Conservation (phyloP, 1,140 invertebrate genomes). For the Ridgeia piscesae region DNA sequence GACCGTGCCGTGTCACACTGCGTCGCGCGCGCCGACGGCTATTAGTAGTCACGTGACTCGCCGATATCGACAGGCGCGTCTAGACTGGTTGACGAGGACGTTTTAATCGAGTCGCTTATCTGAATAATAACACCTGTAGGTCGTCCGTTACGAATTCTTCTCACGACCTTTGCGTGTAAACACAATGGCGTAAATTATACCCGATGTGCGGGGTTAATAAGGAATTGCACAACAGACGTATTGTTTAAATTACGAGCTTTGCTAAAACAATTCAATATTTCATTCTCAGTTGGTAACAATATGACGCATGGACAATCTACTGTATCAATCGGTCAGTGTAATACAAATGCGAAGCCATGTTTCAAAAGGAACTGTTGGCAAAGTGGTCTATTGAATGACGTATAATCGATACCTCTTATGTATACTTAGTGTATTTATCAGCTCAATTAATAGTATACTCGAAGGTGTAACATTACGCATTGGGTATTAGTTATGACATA, state of each 20-base stretch:
- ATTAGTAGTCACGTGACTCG: not conserved
- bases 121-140: not conserved
- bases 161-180: not conserved
- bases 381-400: not conserved
- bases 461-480: no score
- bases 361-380: not conserved
- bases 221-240: no score
- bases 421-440: not conserved
- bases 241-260: not conserved
- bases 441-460: not conserved
- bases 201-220: no score
- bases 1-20: not conserved
- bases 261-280: not conserved
- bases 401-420: not conserved
- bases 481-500: no score
- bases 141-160: not conserved
- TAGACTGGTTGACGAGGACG: not conserved
- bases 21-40: not conserved
- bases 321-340: not conserved
- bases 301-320: not conserved
- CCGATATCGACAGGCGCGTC: not conserved
- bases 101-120: not conserved
- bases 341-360: not conserved
- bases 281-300: not conserved
- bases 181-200: not conserved